Evolutionary conservation across 2,888 invertebrate species (phyloP).

Genomic region (Phrixothrix hirtus): DNA sequence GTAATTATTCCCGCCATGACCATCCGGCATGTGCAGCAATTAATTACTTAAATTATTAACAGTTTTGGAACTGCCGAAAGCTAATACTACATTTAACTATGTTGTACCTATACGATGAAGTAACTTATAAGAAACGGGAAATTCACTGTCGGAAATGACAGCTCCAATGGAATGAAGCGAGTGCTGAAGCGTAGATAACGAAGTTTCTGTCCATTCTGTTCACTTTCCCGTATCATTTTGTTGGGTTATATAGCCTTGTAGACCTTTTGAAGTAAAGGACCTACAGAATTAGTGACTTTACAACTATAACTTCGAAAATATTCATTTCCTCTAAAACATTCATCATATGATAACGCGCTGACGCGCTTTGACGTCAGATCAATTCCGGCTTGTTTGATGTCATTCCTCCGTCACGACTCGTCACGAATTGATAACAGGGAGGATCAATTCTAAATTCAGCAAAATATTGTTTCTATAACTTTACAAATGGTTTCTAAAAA

Average conservation of each 20-base stretch:
- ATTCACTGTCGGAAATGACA: slow-evolving; percentile 19
- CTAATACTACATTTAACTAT: too few relatives aligned
- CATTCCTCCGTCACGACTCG: slow-evolving; percentile 2
- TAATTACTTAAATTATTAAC: slow-evolving; percentile 1
- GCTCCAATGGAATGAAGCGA: slow-evolving; percentile 24
- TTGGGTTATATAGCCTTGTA: slow-evolving; percentile 14
- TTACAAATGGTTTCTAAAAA: too few relatives aligned
- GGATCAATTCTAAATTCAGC: not conserved
- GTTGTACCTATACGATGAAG: slow-evolving; percentile 17
- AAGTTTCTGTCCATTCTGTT: slow-evolving; percentile 13
- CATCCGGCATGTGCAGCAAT: not conserved
- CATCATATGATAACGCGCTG: too few relatives aligned
- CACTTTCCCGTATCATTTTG: slow-evolving; percentile 8
- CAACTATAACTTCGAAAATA: too few relatives aligned
- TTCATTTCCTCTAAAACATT: too few relatives aligned
- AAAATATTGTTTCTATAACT: too few relatives aligned
- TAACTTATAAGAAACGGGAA: slow-evolving; percentile 24
- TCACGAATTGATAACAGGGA: not conserved
- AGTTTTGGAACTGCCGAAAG: too few relatives aligned
- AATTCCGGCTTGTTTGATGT: not conserved
- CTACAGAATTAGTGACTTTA: too few relatives aligned
- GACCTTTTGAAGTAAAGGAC: too few relatives aligned
- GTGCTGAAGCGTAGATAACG: slow-evolving; percentile 21
- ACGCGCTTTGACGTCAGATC: slow-evolving; percentile 3
- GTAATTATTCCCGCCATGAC: not conserved